Conservation (phyloP, 2,888 invertebrate species). For the Lepas anatifera region DNA sequence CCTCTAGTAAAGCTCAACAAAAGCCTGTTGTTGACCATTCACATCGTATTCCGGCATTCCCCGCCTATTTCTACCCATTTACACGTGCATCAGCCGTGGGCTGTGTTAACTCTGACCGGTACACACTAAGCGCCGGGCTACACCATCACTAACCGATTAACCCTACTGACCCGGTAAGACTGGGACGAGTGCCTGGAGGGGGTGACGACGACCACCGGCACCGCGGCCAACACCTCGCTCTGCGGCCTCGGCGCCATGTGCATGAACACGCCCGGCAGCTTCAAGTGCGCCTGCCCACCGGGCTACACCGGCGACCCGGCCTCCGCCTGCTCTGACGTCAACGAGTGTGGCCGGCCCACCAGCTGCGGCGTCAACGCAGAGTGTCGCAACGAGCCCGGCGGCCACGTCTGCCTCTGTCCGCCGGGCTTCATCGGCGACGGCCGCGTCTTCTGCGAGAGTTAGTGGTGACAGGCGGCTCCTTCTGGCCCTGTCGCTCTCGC, state of each 20-base stretch:
- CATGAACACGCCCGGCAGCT: conserved; percentile 66
- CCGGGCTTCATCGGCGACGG: conserved; percentile 66
- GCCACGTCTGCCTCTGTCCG: conserved; percentile 73
- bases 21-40: no score
- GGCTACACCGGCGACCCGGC: conserved; percentile 64
- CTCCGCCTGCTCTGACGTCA: conserved; percentile 59
- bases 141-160: not conserved
- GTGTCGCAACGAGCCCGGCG: conserved; percentile 73
- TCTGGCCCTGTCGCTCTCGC: not conserved
- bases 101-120: no score
- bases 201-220: conserved; percentile 68
- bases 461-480: conserved; percentile 33
- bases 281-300: conserved; percentile 59
- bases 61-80: no score
- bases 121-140: no score
- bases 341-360: conserved; percentile 70
- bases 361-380: conserved; percentile 68
- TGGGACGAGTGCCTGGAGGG: conserved; percentile 46
- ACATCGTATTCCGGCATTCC: no score
- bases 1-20: no score
- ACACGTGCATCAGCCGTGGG: no score
- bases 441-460: conserved; percentile 48
- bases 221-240: conserved; percentile 43
- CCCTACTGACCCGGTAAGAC: conserved; percentile 33
- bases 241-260: conserved; percentile 68